A percentile compares a stretch with the other conserved stretches of the same genome.
Evolutionary conservation across 2,797 vertebrate species (phyloP).

Genomic region (Danio aesculapii): DNA sequence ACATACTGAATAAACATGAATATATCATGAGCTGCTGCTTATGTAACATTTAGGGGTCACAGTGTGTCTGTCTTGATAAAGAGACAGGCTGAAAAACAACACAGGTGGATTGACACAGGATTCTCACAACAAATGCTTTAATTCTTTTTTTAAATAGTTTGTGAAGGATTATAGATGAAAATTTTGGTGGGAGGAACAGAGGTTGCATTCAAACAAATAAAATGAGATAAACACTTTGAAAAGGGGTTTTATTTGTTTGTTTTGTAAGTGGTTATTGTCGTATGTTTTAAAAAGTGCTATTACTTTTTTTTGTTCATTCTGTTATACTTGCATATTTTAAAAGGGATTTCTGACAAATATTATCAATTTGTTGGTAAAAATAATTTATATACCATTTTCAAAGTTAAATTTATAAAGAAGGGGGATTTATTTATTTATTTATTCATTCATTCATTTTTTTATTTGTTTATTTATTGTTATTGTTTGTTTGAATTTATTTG

Average conservation of each 20-base stretch:
- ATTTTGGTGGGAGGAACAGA: background rate
- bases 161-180: background rate
- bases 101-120: constrained; percentile 2
- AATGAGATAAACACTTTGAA: too few species aligned
- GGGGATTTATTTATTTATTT: background rate
- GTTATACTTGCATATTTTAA: too few species aligned
- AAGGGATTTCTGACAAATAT: too few species aligned
- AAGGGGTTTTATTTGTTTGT: too few species aligned
- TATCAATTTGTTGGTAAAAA: too few species aligned
- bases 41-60: constrained; percentile 41
- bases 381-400: too few species aligned
- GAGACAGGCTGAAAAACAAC: background rate
- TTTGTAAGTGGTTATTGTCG: too few species aligned
- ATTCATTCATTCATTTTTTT: background rate
- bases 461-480: background rate
- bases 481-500: too few species aligned
- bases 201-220: background rate
- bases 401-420: too few species aligned
- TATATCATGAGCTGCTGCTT: constrained; percentile 42
- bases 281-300: too few species aligned
- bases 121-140: background rate
- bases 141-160: background rate
- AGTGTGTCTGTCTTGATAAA: constrained; percentile 6
- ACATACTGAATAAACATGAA: constrained; percentile 42
- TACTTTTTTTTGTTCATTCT: too few species aligned